Percentiles rank a stretch among this genome's conserved stretches.
Evolutionary conservation across 2,797 vertebrate genomes (phyloP).

Genomic region (Botia kubotai): DNA sequence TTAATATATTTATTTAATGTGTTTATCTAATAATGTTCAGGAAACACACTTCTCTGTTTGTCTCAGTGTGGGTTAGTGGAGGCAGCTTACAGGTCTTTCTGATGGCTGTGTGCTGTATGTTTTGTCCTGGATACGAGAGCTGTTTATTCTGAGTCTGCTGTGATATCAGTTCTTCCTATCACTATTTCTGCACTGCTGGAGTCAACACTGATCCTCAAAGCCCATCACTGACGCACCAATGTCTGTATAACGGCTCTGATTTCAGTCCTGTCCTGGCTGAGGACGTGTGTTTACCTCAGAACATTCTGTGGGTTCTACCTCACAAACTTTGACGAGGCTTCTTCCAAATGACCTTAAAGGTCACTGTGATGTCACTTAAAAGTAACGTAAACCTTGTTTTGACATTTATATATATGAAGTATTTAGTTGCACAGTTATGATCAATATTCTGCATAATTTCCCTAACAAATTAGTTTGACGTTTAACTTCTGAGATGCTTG

Average conservation of each 20-base stretch:
- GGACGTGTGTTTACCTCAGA: background rate
- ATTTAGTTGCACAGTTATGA: too few relatives aligned
- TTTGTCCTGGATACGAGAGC: slow-evolving; percentile 66
- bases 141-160: slow-evolving; percentile 73
- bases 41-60: too few relatives aligned
- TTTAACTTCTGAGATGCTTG: too few relatives aligned
- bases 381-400: too few relatives aligned
- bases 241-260: background rate
- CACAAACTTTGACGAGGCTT: background rate
- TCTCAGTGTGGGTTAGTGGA: background rate
- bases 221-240: background rate
- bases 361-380: background rate
- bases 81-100: slow-evolving; percentile 48
- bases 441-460: too few relatives aligned
- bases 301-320: background rate
- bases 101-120: slow-evolving; percentile 64
- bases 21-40: too few relatives aligned
- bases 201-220: slow-evolving; percentile 51
- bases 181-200: slow-evolving; percentile 59
- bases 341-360: background rate
- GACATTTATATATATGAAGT: too few relatives aligned
- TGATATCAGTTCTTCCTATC: slow-evolving; percentile 60
- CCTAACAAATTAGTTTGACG: too few relatives aligned
- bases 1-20: too few relatives aligned
- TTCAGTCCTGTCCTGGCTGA: background rate